Percentiles rank a stretch among this genome's conserved stretches.
Evolutionary conservation across 2,888 invertebrate genomes (phyloP).

Genomic region (Salticus scenicus): DNA sequence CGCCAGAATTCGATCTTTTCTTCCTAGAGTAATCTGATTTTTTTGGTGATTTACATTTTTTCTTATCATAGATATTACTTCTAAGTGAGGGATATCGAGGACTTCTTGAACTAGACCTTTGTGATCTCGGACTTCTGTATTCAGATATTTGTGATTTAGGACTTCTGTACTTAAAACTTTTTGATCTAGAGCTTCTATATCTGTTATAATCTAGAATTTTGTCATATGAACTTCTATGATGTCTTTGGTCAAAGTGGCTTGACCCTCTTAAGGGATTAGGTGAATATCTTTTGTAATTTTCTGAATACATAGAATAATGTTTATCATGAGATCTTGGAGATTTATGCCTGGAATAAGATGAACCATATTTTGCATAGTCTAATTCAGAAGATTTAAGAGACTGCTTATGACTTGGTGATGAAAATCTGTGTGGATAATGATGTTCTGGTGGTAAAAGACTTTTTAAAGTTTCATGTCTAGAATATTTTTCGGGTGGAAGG

Average conservation of each 20-base stretch:
- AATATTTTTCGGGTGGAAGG: background rate
- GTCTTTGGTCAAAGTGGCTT: too few relatives aligned
- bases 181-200: background rate
- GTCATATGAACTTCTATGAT: too few relatives aligned
- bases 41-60: background rate
- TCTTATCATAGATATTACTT: background rate
- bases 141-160: too few relatives aligned
- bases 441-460: background rate
- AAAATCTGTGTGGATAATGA: background rate
- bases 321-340: background rate
- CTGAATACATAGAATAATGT: background rate
- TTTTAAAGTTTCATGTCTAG: background rate
- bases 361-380: background rate
- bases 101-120: background rate
- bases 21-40: background rate
- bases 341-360: background rate
- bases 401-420: background rate
- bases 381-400: background rate
- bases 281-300: background rate
- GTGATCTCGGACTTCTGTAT: background rate
- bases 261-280: background rate
- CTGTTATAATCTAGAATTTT: background rate
- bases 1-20: background rate
- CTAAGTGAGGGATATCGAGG: background rate
- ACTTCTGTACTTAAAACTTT: too few relatives aligned